phyloP scores from a whole-genome alignment of 2,113 vertebrate species.

The Leucopsar rothschildi region DNA sequence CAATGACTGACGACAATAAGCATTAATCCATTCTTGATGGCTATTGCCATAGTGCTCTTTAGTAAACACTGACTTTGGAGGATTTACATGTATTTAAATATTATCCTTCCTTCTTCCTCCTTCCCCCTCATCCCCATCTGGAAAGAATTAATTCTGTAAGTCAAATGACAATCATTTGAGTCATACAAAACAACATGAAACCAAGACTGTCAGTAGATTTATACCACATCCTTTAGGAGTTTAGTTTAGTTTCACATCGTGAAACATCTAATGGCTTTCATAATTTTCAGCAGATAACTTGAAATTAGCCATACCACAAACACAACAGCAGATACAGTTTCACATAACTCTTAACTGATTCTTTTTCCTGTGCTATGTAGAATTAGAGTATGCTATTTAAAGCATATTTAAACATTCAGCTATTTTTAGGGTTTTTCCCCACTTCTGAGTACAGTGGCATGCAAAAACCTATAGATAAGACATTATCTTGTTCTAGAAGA shows the following conservation, averaged over 20 bases:
- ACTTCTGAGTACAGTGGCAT: neutral
- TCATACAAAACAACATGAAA: slow-evolving; percentile 25
- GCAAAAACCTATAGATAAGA: neutral
- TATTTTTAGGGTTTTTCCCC: neutral
- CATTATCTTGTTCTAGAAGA: neutral
- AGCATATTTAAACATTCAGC: neutral
- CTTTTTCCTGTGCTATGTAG: neutral
- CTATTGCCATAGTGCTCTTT: neutral
- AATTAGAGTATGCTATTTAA: neutral
- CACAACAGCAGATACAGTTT: neutral
- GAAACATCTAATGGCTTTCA: slow-evolving; percentile 32
- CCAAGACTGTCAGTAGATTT: slow-evolving; percentile 27
- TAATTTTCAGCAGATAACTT: neutral
- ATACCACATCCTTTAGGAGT: slow-evolving; percentile 34
- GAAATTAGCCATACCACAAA: neutral
- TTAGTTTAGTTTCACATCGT: slow-evolving; percentile 26
- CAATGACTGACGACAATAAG: neutral
- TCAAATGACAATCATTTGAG: slow-evolving; percentile 39
- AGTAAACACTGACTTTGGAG: neutral
- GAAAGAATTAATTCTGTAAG: slow-evolving; percentile 43
- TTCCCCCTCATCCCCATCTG: neutral
- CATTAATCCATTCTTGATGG: neutral
- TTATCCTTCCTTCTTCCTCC: neutral
- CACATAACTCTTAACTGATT: neutral
- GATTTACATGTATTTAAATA: slow-evolving; percentile 28